phyloP scores from a whole-genome alignment of 2,888 invertebrate species.

The Sinelater perroti region DNA sequence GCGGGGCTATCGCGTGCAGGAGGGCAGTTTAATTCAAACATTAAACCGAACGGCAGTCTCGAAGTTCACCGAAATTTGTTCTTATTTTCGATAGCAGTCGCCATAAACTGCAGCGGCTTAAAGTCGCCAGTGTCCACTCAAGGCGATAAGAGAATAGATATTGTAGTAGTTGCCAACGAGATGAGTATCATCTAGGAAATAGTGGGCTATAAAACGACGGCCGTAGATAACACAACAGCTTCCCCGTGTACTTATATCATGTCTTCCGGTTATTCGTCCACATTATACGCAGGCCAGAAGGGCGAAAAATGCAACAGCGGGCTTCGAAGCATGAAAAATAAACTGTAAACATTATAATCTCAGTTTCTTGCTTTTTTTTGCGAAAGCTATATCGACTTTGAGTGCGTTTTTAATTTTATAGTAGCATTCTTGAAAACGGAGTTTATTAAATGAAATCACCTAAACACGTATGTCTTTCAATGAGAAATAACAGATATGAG shows the following conservation, averaged over 20 bases:
- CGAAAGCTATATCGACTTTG: too few relatives aligned
- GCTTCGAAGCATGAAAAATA: neutral
- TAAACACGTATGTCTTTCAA: too few relatives aligned
- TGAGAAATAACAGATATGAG: neutral
- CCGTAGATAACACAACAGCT: constrained; percentile 33
- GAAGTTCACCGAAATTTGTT: constrained; percentile 25
- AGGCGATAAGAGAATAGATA: constrained; percentile 35
- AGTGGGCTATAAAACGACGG: constrained; percentile 34
- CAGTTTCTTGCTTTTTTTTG: too few relatives aligned
- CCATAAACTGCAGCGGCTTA: constrained; percentile 31
- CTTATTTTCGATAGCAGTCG: constrained; percentile 29
- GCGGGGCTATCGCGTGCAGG: constrained; percentile 3
- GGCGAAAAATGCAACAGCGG: constrained; percentile 1
- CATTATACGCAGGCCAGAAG: neutral
- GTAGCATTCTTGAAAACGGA: neutral
- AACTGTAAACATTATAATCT: neutral
- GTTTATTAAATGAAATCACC: neutral
- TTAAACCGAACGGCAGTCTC: constrained; percentile 10
- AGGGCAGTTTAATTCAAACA: constrained; percentile 11
- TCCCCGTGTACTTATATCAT: constrained; percentile 5
- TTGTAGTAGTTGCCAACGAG: constrained; percentile 33
- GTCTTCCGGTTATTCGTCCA: constrained; percentile 19
- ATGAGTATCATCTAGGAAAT: constrained; percentile 36
- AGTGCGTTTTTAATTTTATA: neutral
- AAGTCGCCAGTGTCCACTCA: constrained; percentile 37